Evolutionary conservation across 1,140 invertebrate genomes (phyloP).

Genomic region (Drosophila navojoa): DNA sequence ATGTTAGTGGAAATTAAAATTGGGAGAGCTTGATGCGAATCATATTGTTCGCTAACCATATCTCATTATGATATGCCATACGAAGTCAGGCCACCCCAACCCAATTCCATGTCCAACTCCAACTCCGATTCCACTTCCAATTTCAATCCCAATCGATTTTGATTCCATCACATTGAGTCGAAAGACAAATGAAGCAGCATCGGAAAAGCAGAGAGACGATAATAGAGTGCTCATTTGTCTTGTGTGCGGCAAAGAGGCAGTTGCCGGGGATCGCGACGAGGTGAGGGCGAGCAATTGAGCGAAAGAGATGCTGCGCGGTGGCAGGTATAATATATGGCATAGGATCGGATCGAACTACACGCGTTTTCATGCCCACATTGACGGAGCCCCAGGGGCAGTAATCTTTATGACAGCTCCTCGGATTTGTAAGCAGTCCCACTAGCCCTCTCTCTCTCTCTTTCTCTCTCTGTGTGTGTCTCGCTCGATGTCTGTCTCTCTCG

Average conservation of each 20-base stretch:
- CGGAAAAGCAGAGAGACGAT: slow-evolving; percentile 77
- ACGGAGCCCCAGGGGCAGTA: slow-evolving; percentile 43
- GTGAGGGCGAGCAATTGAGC: slow-evolving; percentile 20
- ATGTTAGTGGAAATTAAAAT: not conserved
- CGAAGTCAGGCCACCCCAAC: not conserved
- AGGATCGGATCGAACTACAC: slow-evolving; percentile 55
- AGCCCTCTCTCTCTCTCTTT: not conserved
- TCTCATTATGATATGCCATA: not conserved
- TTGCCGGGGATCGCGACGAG: not conserved
- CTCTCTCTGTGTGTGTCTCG: not conserved
- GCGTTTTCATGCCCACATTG: slow-evolving; percentile 72
- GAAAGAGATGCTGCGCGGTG: slow-evolving; percentile 53
- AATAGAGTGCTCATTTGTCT: slow-evolving; percentile 81
- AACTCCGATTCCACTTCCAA: not conserved
- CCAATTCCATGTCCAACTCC: not conserved
- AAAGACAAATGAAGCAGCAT: slow-evolving; percentile 74
- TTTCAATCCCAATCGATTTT: slow-evolving; percentile 9
- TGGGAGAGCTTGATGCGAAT: too few species aligned
- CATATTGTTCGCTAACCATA: not conserved
- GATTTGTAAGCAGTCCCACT: slow-evolving; percentile 36
- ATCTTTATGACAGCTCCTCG: slow-evolving; percentile 74
- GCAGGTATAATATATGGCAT: slow-evolving; percentile 56
- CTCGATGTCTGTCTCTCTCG: not conserved
- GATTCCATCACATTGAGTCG: slow-evolving; percentile 42
- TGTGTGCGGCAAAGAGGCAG: slow-evolving; percentile 47